phyloP scores from a whole-genome alignment of 1,140 invertebrate species.

The Formica exsecta region DNA sequence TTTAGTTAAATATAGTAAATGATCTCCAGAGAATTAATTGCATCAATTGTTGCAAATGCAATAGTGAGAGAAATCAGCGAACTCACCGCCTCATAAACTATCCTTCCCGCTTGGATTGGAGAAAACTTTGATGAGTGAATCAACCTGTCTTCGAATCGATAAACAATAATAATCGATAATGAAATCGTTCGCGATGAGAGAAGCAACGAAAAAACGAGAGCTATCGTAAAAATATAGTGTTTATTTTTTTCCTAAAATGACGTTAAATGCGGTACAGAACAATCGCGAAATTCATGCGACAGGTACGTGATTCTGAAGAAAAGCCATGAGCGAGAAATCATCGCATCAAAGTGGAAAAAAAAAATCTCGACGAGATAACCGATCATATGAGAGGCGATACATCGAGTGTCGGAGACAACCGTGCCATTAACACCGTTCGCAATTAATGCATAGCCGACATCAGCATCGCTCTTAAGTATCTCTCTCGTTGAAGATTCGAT shows the following conservation, averaged over 20 bases:
- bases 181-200: not conserved
- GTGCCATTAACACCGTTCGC: slow-evolving; percentile 62
- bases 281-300: not conserved
- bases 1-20: not conserved
- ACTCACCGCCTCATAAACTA: not conserved
- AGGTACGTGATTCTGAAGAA: not conserved
- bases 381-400: not conserved
- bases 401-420: slow-evolving; percentile 1
- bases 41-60: not conserved
- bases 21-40: not conserved
- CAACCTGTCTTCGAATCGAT: slow-evolving; percentile 60
- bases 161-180: slow-evolving; percentile 59
- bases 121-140: slow-evolving; percentile 37
- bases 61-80: not conserved
- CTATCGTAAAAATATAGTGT: not conserved
- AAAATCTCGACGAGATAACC: slow-evolving; percentile 24
- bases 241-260: not conserved
- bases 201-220: not conserved
- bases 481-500: slow-evolving; percentile 49
- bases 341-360: slow-evolving; percentile 20
- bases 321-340: slow-evolving; percentile 41
- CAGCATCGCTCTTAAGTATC: slow-evolving; percentile 7
- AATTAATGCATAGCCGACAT: slow-evolving; percentile 55
- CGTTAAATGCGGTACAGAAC: not conserved
- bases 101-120: slow-evolving; percentile 33